These are phyloP conservation scores for Micrastur ruficollis DNA, from an alignment of 2,797 vertebrate genomes.

Conservation along the genomic window DNA sequence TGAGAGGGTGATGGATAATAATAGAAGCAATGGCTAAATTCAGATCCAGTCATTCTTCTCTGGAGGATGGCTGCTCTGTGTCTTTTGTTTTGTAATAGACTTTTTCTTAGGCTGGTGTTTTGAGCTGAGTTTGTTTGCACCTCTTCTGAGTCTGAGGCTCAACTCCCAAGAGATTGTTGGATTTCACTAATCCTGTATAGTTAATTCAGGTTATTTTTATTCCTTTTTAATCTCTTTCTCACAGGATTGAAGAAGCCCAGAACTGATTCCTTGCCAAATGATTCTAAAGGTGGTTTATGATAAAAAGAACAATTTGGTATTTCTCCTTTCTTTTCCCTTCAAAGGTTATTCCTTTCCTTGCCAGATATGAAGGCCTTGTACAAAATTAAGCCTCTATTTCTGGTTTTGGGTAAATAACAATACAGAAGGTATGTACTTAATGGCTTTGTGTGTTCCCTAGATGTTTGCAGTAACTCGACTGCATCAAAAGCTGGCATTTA, in stretches of 20 bases:
- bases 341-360: background rate
- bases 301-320: background rate
- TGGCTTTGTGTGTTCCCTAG: background rate
- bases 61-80: background rate
- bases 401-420: background rate
- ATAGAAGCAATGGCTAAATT: background rate
- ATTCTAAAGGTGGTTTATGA: background rate
- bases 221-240: background rate
- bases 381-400: background rate
- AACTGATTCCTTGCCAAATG: background rate
- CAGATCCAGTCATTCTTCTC: background rate
- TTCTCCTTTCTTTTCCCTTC: slow-evolving; percentile 1
- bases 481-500: background rate
- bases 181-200: slow-evolving; percentile 4
- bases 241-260: background rate
- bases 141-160: background rate
- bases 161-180: background rate
- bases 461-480: background rate
- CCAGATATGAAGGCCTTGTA: background rate
- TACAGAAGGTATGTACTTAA: background rate
- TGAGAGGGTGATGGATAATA: background rate
- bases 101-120: background rate
- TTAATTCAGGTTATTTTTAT: slow-evolving; percentile 41
- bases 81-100: background rate
- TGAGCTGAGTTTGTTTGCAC: background rate